Evolutionary conservation across 2,888 invertebrate genomes (phyloP).

Genomic region (Elysia crispata): DNA sequence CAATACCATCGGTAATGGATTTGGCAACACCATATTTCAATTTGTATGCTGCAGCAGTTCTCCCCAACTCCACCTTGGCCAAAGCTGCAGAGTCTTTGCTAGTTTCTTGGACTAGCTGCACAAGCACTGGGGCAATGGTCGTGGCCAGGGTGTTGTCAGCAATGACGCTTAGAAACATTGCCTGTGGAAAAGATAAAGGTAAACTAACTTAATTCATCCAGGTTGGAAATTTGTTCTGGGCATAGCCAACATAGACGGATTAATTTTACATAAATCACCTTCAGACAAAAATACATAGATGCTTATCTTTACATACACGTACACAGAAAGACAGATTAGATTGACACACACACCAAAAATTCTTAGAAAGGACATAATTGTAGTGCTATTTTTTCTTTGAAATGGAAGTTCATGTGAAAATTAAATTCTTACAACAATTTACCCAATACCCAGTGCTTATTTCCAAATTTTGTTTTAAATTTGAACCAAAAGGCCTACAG

Average conservation of each 20-base stretch:
- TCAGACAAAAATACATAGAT: too few relatives aligned
- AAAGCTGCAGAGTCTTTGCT: constrained; percentile 17
- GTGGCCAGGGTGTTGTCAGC: background rate
- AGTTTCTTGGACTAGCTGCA: background rate
- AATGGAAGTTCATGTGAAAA: too few relatives aligned
- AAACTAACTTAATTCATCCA: too few relatives aligned
- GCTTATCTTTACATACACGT: too few relatives aligned
- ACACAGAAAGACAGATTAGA: too few relatives aligned
- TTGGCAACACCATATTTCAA: constrained; percentile 16
- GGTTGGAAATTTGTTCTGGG: too few relatives aligned
- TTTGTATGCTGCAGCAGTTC: constrained; percentile 29
- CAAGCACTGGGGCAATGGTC: constrained; percentile 5
- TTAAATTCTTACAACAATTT: background rate
- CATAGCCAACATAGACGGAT: too few relatives aligned
- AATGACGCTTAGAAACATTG: background rate
- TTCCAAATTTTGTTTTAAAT: background rate
- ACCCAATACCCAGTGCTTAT: background rate
- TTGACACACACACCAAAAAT: too few relatives aligned
- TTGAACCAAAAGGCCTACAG: too few relatives aligned
- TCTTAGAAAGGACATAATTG: background rate
- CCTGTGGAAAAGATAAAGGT: background rate
- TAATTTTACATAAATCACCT: too few relatives aligned
- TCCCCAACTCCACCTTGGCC: constrained; percentile 11
- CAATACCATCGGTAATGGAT: constrained; percentile 1
- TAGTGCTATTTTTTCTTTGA: background rate